Percentiles rank a stretch among this genome's conserved stretches.
phyloP scores from a whole-genome alignment of 2,888 invertebrate species.

The Meandrusa payeni region DNA sequence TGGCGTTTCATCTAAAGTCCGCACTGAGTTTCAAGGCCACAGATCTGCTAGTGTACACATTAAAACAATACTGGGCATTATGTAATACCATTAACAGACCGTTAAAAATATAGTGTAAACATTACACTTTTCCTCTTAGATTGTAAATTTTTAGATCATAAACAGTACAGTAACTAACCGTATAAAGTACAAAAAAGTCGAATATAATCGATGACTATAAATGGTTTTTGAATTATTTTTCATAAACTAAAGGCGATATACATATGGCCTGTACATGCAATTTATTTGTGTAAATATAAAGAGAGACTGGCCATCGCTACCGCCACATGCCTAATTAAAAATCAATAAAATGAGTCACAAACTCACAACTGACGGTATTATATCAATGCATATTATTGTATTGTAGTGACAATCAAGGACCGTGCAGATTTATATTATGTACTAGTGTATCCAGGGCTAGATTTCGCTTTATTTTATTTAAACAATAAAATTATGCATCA shows the following conservation, averaged over 20 bases:
- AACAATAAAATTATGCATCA: too few species aligned
- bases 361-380: too few species aligned
- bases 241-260: slow-evolving; percentile 21
- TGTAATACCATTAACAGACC: background rate
- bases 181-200: background rate
- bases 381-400: too few species aligned
- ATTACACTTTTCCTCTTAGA: slow-evolving; percentile 1
- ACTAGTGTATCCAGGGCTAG: too few species aligned
- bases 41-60: background rate
- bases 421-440: too few species aligned
- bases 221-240: background rate
- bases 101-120: slow-evolving; percentile 2
- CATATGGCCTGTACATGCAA: slow-evolving; percentile 28
- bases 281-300: slow-evolving; percentile 24
- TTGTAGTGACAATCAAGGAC: too few species aligned
- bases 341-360: too few species aligned
- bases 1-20: background rate
- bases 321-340: slow-evolving; percentile 28
- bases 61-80: background rate
- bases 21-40: slow-evolving; percentile 8
- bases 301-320: background rate
- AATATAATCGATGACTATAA: background rate
- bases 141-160: too few species aligned
- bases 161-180: too few species aligned
- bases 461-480: too few species aligned